Conservation (phyloP, 1,140 invertebrate species). For the Rhysida immarginata region DNA sequence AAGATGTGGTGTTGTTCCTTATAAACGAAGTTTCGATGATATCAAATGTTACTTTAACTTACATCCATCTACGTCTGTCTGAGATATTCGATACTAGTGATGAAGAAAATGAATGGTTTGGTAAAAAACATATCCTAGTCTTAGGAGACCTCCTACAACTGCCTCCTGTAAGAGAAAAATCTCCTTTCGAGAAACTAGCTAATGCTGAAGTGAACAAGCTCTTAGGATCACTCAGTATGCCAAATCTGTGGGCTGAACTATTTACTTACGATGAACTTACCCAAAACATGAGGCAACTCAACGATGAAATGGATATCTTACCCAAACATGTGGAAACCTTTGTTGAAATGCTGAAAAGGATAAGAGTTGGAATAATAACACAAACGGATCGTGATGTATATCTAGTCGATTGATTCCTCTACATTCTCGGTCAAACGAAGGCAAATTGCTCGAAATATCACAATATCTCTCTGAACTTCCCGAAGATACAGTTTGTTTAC, state of each 20-base stretch:
- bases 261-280: conserved; percentile 9
- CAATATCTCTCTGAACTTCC: no score
- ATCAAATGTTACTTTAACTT: not conserved
- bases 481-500: conserved; percentile 4
- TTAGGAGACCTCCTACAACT: conserved; percentile 1
- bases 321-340: not conserved
- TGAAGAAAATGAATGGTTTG: conserved; percentile 4
- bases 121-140: not conserved
- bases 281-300: not conserved
- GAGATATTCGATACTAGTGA: conserved; percentile 3
- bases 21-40: conserved; percentile 9
- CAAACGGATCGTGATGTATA: not conserved
- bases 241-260: conserved; percentile 4
- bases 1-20: conserved; percentile 8
- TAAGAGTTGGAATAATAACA: not conserved
- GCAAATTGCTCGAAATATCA: not conserved
- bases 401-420: not conserved
- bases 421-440: no score
- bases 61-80: not conserved
- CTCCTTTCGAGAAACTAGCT: not conserved
- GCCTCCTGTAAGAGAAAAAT: not conserved
- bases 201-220: not conserved
- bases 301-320: not conserved
- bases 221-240: not conserved
- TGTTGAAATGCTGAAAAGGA: not conserved